These are phyloP conservation scores for Perccottus glenii DNA, from an alignment of 2,113 vertebrate genomes.

Conservation along the genomic window DNA sequence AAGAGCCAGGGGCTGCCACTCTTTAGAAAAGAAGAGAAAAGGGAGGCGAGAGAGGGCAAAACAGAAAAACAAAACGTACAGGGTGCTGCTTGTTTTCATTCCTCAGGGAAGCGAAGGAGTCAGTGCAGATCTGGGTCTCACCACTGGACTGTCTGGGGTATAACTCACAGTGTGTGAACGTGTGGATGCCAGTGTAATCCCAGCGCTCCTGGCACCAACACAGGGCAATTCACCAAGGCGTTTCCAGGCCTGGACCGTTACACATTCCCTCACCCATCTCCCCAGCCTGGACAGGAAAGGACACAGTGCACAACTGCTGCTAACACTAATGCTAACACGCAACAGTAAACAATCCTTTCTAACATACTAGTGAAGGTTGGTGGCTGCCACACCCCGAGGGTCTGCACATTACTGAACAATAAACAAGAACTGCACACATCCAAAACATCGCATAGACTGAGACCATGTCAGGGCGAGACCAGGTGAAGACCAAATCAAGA, in stretches of 20 bases:
- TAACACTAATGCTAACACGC: slow-evolving; percentile 24
- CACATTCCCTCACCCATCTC: slow-evolving; percentile 28
- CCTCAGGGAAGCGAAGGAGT: slow-evolving; percentile 56
- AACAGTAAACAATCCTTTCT: slow-evolving; percentile 30
- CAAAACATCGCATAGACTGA: background rate
- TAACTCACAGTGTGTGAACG: slow-evolving; percentile 38
- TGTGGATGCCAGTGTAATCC: slow-evolving; percentile 39
- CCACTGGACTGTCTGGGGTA: slow-evolving; percentile 49
- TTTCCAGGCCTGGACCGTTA: slow-evolving; percentile 44
- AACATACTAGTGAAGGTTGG: slow-evolving; percentile 17
- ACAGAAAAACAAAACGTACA: slow-evolving; percentile 50
- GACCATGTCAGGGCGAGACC: no score
- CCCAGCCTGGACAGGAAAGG: slow-evolving; percentile 48
- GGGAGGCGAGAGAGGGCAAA: slow-evolving; percentile 41
- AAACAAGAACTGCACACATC: background rate
- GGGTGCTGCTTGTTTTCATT: slow-evolving; percentile 40
- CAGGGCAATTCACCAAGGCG: slow-evolving; percentile 45
- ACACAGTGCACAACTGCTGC: slow-evolving; percentile 23
- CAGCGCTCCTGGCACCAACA: slow-evolving; percentile 34
- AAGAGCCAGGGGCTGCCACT: slow-evolving; percentile 56
- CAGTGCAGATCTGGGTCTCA: slow-evolving; percentile 61
- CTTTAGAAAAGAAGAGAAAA: slow-evolving; percentile 66
- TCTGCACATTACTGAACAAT: slow-evolving; percentile 17
- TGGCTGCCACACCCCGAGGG: slow-evolving; percentile 22
- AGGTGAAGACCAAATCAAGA: no score